These are phyloP conservation scores for Homalodisca vitripennis DNA, from an alignment of 1,140 invertebrate species.

Conservation along the genomic window DNA sequence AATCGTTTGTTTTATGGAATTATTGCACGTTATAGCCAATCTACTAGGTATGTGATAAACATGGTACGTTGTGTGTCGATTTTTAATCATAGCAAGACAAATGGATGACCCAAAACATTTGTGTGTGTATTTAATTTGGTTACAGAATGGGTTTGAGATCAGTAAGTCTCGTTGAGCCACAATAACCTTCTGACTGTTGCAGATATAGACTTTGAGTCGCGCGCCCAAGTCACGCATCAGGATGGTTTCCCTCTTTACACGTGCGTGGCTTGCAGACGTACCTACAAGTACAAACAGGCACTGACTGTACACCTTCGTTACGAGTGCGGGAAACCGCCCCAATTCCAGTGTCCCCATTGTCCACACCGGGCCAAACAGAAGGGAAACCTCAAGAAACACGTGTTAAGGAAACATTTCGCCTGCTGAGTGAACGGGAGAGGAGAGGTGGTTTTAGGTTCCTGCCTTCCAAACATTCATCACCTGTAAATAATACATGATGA, in stretches of 20 bases:
- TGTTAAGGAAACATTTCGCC: neutral
- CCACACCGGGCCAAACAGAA: conserved; percentile 6
- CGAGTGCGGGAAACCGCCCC: conserved; percentile 77
- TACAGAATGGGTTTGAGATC: too few relatives aligned
- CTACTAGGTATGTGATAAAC: too few relatives aligned
- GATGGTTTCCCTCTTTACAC: conserved; percentile 54
- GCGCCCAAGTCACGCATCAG: conserved; percentile 2
- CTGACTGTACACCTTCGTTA: conserved; percentile 78
- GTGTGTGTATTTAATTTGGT: too few relatives aligned
- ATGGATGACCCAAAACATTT: too few relatives aligned
- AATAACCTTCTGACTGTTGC: too few relatives aligned
- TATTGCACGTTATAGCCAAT: too few relatives aligned
- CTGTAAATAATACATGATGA: too few relatives aligned
- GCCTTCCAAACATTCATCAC: too few relatives aligned
- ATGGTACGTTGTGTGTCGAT: too few relatives aligned
- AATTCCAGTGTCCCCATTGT: conserved; percentile 33
- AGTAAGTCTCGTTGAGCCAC: too few relatives aligned
- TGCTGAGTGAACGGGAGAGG: neutral
- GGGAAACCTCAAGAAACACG: conserved; percentile 20
- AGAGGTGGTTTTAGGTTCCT: neutral
- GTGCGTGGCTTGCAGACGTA: conserved; percentile 61
- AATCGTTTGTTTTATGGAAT: too few relatives aligned
- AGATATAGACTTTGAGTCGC: neutral
- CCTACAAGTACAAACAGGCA: conserved; percentile 78
- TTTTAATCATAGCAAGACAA: too few relatives aligned